Conservation (phyloP, 2,113 vertebrate genomes). For the Strix uralensis region DNA sequence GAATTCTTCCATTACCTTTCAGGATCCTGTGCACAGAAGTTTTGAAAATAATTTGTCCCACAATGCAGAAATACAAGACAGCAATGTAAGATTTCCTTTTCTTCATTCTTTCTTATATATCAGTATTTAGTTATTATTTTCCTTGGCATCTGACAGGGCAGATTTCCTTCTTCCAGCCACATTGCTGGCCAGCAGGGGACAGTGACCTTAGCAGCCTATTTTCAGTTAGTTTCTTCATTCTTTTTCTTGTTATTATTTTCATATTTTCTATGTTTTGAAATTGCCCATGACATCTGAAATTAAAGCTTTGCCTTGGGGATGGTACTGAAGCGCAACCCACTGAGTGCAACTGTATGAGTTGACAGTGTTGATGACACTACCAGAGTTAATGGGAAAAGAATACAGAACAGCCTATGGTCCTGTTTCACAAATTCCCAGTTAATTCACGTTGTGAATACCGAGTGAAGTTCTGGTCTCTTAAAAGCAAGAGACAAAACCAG, state of each 20-base stretch:
- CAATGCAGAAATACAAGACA: background rate
- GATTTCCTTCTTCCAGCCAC: background rate
- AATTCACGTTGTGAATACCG: background rate
- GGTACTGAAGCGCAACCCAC: background rate
- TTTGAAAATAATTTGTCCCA: background rate
- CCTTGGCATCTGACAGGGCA: background rate
- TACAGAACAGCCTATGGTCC: background rate
- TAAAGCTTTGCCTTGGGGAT: background rate
- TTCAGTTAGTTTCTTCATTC: background rate
- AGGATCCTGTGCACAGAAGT: background rate
- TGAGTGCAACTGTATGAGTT: too few species aligned
- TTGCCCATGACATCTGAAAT: background rate
- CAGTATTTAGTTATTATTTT: background rate
- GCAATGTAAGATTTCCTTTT: background rate
- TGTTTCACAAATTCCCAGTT: too few species aligned
- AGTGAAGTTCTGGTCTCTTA: too few species aligned
- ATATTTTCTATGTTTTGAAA: background rate
- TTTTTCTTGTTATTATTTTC: background rate
- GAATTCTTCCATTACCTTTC: background rate
- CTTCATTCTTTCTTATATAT: background rate
- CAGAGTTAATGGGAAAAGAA: background rate
- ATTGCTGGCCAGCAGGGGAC: background rate
- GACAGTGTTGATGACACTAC: background rate
- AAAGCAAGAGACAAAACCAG: background rate
- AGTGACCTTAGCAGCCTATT: background rate